Conservation (phyloP, 2,888 invertebrate species). For the Rotaria socialis region DNA sequence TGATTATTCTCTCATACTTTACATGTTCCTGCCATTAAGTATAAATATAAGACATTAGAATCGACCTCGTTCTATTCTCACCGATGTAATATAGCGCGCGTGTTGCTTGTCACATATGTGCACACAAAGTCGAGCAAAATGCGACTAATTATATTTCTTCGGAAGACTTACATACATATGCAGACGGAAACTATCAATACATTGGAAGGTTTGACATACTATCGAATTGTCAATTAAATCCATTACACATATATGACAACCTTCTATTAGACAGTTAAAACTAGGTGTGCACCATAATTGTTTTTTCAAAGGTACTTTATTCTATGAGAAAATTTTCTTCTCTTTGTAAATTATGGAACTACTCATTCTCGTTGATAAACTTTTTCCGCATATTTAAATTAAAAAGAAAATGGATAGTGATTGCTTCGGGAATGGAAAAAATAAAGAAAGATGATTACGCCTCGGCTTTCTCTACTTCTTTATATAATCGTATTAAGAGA, state of each 20-base stretch:
- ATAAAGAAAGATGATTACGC: not conserved
- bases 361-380: no score
- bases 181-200: not conserved
- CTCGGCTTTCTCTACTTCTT: not conserved
- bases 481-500: not conserved
- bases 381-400: no score
- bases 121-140: not conserved
- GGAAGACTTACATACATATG: not conserved
- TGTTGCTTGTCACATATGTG: not conserved
- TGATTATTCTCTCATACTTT: constrained; percentile 13
- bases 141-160: constrained; percentile 12
- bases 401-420: not conserved
- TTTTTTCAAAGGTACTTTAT: no score
- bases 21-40: not conserved
- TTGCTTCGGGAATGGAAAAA: not conserved
- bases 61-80: constrained; percentile 3
- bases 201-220: not conserved
- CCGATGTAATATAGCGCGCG: not conserved
- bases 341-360: no score
- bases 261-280: not conserved
- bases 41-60: not conserved
- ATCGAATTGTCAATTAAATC: not conserved
- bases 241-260: not conserved
- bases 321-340: no score
- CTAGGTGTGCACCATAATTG: not conserved